phyloP scores from a whole-genome alignment of 2,888 invertebrate genomes.

The Drosophila birchii region DNA sequence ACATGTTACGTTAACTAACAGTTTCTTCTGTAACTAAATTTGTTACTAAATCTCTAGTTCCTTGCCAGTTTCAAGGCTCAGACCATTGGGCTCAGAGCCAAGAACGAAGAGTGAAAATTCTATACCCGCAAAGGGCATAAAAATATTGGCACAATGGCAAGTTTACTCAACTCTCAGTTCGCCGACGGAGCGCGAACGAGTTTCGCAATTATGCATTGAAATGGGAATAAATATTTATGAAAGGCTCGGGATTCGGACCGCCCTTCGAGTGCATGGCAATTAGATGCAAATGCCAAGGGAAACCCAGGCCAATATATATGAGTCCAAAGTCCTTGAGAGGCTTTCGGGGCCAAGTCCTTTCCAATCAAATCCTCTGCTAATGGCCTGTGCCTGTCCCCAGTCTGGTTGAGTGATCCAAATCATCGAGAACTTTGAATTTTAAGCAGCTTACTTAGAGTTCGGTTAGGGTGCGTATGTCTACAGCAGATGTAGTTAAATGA shows the following conservation, averaged over 20 bases:
- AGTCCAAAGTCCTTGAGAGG: slow-evolving; percentile 3
- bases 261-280: slow-evolving; percentile 44
- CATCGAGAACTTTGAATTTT: slow-evolving; percentile 60
- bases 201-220: slow-evolving; percentile 45
- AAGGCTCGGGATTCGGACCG: slow-evolving; percentile 33
- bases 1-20: background rate
- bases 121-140: slow-evolving; percentile 5
- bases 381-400: slow-evolving; percentile 46
- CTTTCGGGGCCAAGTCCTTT: slow-evolving; percentile 6
- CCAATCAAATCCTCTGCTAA: slow-evolving; percentile 53
- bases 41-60: background rate
- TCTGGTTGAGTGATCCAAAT: slow-evolving; percentile 60
- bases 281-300: slow-evolving; percentile 30
- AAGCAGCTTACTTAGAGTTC: slow-evolving; percentile 63
- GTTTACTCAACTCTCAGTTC: slow-evolving; percentile 29
- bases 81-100: slow-evolving; percentile 1
- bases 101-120: background rate
- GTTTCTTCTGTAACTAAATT: background rate
- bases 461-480: background rate
- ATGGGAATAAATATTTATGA: slow-evolving; percentile 51
- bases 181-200: slow-evolving; percentile 27
- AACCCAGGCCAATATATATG: slow-evolving; percentile 22
- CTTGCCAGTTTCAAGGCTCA: background rate
- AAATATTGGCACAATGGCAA: slow-evolving; percentile 34
- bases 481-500: slow-evolving; percentile 41